These are phyloP conservation scores for Diadophis punctatus DNA, from an alignment of 2,113 vertebrate species.

Conservation along the genomic window DNA sequence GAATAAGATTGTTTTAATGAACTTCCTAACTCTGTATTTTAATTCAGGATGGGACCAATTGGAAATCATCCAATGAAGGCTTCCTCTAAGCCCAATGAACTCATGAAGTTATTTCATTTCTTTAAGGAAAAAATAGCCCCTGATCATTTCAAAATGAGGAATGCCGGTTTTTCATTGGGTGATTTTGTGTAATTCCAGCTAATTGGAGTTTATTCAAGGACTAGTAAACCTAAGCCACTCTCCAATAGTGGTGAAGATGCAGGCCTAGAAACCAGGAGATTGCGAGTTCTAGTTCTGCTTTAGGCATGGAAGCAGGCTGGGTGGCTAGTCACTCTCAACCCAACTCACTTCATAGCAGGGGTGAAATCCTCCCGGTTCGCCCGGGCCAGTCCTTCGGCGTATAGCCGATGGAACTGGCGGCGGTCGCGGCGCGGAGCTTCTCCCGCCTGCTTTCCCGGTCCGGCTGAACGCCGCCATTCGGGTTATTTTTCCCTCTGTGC, in stretches of 20 bases:
- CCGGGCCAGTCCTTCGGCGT: too few relatives aligned
- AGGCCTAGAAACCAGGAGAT: background rate
- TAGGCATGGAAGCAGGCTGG: background rate
- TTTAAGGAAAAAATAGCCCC: background rate
- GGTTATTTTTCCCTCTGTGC: too few relatives aligned
- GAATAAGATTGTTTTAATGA: background rate
- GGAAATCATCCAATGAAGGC: background rate
- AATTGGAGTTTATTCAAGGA: background rate
- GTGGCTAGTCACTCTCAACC: background rate
- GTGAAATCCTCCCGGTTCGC: too few relatives aligned
- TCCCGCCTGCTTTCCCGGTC: too few relatives aligned
- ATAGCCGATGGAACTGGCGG: too few relatives aligned
- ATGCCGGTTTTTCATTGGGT: background rate
- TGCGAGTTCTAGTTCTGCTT: background rate
- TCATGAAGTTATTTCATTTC: background rate
- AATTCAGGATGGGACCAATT: background rate
- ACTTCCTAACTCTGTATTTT: background rate
- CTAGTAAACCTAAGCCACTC: background rate
- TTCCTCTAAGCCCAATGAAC: background rate
- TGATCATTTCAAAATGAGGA: background rate
- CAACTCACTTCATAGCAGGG: too few relatives aligned
- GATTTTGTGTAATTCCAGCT: background rate
- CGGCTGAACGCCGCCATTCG: too few relatives aligned
- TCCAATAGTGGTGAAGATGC: background rate
- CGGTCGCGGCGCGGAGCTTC: too few relatives aligned